A percentile compares a stretch with the other conserved stretches of the same genome.
These are phyloP conservation scores for Phalera bucephala DNA, from an alignment of 2,888 invertebrate species.

Conservation along the genomic window DNA sequence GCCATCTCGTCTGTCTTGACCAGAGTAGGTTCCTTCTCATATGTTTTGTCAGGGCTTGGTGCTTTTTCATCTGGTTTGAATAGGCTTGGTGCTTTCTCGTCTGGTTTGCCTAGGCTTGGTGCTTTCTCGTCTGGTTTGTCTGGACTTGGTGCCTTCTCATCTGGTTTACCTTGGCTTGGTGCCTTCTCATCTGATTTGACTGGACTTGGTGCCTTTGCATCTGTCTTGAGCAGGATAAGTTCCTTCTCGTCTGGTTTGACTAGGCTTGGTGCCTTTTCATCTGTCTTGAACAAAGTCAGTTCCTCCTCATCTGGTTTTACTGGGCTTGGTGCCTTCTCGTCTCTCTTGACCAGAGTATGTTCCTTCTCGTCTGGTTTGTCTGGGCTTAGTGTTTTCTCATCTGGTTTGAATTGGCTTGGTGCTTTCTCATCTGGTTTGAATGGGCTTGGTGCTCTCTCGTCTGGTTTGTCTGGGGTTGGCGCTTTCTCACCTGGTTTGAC, in stretches of 20 bases:
- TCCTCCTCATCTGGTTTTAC: conserved; percentile 9
- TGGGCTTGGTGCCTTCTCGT: conserved; percentile 1
- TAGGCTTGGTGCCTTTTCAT: background rate
- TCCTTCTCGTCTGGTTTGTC: conserved; percentile 6
- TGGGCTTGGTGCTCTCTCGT: conserved; percentile 8
- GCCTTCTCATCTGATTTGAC: background rate
- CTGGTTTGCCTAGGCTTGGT: conserved; percentile 7
- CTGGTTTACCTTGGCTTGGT: background rate
- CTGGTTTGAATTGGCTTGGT: conserved; percentile 5
- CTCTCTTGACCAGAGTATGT: conserved; percentile 4
- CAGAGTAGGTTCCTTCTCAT: background rate
- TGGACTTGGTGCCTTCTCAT: background rate
- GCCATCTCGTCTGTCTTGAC: background rate
- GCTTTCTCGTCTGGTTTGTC: conserved; percentile 6
- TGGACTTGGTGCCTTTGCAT: conserved; percentile 3
- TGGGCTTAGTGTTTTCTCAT: conserved; percentile 1
- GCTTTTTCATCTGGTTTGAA: conserved; percentile 1
- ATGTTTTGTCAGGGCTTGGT: background rate
- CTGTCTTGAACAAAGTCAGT: background rate
- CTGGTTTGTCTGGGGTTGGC: background rate
- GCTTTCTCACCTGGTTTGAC: background rate
- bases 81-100: conserved; percentile 13
- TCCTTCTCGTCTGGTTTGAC: background rate
- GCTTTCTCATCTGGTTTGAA: conserved; percentile 1
- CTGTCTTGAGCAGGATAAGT: background rate